Conservation (phyloP, 2,888 invertebrate genomes). For the Pandemis corylana region DNA sequence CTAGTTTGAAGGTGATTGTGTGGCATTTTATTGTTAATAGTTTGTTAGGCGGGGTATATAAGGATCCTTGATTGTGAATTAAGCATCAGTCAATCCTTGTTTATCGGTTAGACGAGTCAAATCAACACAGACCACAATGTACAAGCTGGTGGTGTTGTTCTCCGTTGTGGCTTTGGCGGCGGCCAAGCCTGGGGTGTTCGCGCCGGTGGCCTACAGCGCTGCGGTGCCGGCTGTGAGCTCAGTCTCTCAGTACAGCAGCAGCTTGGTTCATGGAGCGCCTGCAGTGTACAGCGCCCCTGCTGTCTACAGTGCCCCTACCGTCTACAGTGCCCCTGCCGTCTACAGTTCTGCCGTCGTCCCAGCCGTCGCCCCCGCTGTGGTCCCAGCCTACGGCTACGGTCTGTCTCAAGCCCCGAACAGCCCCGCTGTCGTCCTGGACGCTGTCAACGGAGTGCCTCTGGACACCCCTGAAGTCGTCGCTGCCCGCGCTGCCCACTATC, state of each 20-base stretch:
- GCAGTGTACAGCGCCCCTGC: constrained; percentile 25
- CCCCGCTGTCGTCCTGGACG: constrained; percentile 76
- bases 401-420: constrained; percentile 70
- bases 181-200: constrained; percentile 76
- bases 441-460: constrained; percentile 76
- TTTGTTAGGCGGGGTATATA: constrained; percentile 63
- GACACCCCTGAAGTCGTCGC: constrained; percentile 81
- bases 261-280: constrained; percentile 62
- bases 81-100: constrained; percentile 74
- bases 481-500: constrained; percentile 76
- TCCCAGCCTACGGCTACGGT: constrained; percentile 54
- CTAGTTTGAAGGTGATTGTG: constrained; percentile 69
- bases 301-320: constrained; percentile 59
- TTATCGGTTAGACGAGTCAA: constrained; percentile 60
- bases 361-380: constrained; percentile 50
- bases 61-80: constrained; percentile 58
- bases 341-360: constrained; percentile 57
- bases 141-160: constrained; percentile 86
- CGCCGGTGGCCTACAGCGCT: constrained; percentile 64
- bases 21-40: constrained; percentile 66
- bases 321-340: constrained; percentile 46
- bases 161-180: constrained; percentile 85
- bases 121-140: constrained; percentile 81
- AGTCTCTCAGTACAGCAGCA: constrained; percentile 59
- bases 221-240: constrained; percentile 57